Conservation (phyloP, 2,888 invertebrate genomes). For the Mallateleia sp. region DNA sequence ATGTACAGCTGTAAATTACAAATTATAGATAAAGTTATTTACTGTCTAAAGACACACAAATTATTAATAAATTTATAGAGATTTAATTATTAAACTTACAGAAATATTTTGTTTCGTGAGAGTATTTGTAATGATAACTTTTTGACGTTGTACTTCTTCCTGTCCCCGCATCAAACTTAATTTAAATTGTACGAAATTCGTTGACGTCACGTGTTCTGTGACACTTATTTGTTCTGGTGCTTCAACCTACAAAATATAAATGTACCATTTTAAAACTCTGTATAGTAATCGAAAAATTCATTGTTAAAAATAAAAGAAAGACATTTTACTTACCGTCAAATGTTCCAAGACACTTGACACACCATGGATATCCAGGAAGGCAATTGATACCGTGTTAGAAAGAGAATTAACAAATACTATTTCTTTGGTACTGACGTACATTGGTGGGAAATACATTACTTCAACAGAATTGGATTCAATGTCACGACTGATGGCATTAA, state of each 20-base stretch:
- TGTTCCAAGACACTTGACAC: slow-evolving; percentile 91
- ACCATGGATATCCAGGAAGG: slow-evolving; percentile 89
- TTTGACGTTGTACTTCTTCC: slow-evolving; percentile 88
- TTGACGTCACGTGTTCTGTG: slow-evolving; percentile 83
- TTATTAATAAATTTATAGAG: too few relatives aligned
- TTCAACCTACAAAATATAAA: slow-evolving; percentile 83
- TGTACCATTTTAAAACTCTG: slow-evolving; percentile 27
- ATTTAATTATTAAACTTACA: slow-evolving; percentile 84
- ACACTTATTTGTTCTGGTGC: slow-evolving; percentile 87
- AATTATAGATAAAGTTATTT: too few relatives aligned
- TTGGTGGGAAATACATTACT: slow-evolving; percentile 88
- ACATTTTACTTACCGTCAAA: slow-evolving; percentile 89
- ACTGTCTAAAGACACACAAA: too few relatives aligned
- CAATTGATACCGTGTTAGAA: slow-evolving; percentile 82
- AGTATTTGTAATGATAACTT: slow-evolving; percentile 86
- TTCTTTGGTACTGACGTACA: slow-evolving; percentile 88
- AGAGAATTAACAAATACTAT: slow-evolving; percentile 85
- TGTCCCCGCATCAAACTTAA: slow-evolving; percentile 86
- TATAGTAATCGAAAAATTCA: not conserved
- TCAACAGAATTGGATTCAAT: slow-evolving; percentile 87
- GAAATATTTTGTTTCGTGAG: slow-evolving; percentile 88
- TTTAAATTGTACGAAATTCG: slow-evolving; percentile 85
- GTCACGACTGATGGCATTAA: slow-evolving; percentile 87
- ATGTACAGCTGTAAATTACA: too few relatives aligned
- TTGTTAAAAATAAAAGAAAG: not conserved